Base-by-base conservation (phyloP, 2,888 invertebrate genomes). In the Sinohyriopsis cumingii region DNA sequence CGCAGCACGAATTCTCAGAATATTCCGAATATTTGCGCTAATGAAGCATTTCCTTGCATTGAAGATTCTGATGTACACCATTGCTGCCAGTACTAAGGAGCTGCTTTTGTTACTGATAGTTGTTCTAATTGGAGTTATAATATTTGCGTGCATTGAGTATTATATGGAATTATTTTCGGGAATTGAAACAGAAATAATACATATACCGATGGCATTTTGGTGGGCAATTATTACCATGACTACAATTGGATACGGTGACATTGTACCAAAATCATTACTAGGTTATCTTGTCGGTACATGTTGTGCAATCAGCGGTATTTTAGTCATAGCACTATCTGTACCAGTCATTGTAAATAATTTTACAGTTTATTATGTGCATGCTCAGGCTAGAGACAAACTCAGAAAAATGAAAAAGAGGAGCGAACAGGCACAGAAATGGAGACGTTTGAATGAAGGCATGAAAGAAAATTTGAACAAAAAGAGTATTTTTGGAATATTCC, bases 181-280 rank as follows among this genome's bases (percentile, higher is more conserved):
- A 22, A 64, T 69, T 33, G 74, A 65, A 12, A 71, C 78, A 18
- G 77, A 82, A 28, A 80, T 83, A 54, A 67, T 76, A 45, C 79
- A 82, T 60, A 84, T 84, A 63, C 96, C 96, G 84, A 95, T 95
- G 91, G 95, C 95, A 80, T 96, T 95, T 92, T 96, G 96, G 96
- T 96, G 96, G 96, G 86, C 87, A 4, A 72, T 96, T 88, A 95
- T 96, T 90, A 96, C 96, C 90, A 96, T 96, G 95, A 96, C 96
- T 90, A 98, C 98, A 93, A 97, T 98, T 22, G 84, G 84, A 18
- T 84, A 84, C 66, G 84, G 84, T 57, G 84, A 84, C 55, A 71
- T 83, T 54, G 72, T 71, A 4, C 84, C 84, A 12, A 78, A 68
- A 28, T 76, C 82, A 20, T 75, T 74, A 7, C 75, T 78, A 15